Base-by-base conservation (phyloP, 64 coral and sea anemone genomes). In the Trachythela sp. region DNA sequence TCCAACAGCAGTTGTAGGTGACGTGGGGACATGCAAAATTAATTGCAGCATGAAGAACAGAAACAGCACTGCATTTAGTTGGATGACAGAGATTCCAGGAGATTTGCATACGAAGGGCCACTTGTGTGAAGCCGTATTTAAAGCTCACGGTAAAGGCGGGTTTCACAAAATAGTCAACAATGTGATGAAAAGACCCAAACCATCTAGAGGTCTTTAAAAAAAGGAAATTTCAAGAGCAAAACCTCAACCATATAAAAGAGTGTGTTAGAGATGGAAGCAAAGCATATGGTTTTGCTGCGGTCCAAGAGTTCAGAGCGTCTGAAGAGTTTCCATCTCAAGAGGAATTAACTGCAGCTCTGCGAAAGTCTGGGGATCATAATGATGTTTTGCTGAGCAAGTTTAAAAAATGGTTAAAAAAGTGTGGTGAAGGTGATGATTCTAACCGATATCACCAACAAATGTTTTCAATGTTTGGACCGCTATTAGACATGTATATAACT, bases 41-140 rank as follows among this genome's bases (percentile, higher is more conserved):
- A 70, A 70, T 32, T 22, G 64, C 64, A 70, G 64, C 30, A 22
- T 70, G 30, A 70, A 70, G 24, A 70, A 70, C 24, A 22, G 64
- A 70, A 70, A 70, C 30, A 70, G 64, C 64, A 70, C 5, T 26
- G 64, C 64, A n/a, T 70, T 70, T 32, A 70, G 24, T 32, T 70
- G 64, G 64, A 70, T 70, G 64, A 70, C 64, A 9, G 64, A 70
- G 5, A 70, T 70, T 70, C 64, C 64, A 70, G 64, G 18, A 70
- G 64, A 70, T 70, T 70, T 70, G 30, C 64, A 70, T 70, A 22
- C 64, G 4, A 70, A 70, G 30, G 64, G 64, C 5, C 64, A 70
- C 8, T 32, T 70, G 30, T 70, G 64, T 32, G 9, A 70, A 70
- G 64, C 64, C 24, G 64, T 32, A 70, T 70, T 70, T 70, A 70